Base-by-base conservation (phyloP, 1,140 invertebrate genomes). In the Ridgeia piscesae region DNA sequence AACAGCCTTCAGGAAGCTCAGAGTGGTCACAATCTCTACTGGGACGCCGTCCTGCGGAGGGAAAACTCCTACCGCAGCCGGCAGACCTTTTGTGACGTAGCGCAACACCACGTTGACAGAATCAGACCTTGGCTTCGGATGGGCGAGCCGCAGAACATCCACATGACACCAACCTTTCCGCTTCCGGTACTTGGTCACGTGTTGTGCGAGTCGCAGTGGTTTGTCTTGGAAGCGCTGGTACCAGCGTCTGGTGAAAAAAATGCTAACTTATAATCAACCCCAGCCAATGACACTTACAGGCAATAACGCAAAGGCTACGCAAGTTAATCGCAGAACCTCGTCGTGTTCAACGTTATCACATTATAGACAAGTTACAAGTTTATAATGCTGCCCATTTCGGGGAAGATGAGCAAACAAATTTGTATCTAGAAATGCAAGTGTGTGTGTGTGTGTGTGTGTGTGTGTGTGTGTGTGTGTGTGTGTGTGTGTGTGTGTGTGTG, bases 151-250 rank as follows among this genome's bases (percentile, higher is more conserved):
- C 1, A 97, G 95, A n/a, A 97, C 95, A 93, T 97, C 97, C 93
- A 96, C 97, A 94, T 97, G 97, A 1, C 97, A 97, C 95, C 97
- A 97, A 1, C 97, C 97, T 93, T 97, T 96, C 93, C 97, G 96
- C 6, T 96, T 96, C 93, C 96, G 96, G 34, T 96, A 97, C 94
- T 96, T 96, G 0, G 97, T 97, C 1, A 97, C 96, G 92, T 97
- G 96, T 93, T 97, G 96, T 1, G 97, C 97, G 2, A 97, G 95
- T 89, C 97, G 96, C 94, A 97, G 95, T 1, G 97, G 96, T 33
- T 96, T 95, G 93, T 96, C 97, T 1, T 94, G 96, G n/a, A 94
- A 94, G 94, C 97, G 97, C 97, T 97, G 97, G 21, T 96, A 95
- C 77, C 95, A 95, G 1, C 48, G 48, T 50, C 48, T 50, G 48